Base-by-base conservation (phyloP, 2,888 invertebrate genomes). In the Napeogenes sylphis region DNA sequence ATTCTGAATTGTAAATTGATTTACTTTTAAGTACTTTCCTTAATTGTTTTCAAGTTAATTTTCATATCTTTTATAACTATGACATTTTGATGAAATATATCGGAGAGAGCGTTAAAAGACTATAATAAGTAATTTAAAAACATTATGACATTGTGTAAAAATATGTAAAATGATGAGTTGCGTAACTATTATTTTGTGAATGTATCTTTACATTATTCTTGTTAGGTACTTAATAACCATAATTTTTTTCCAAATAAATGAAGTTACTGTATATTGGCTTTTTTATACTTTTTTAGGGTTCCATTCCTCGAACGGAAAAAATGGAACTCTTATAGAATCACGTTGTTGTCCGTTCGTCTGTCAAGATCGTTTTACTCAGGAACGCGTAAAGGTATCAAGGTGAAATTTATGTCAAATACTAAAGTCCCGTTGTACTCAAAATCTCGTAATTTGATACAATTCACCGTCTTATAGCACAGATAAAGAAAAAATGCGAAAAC, bases 71-170 rank as follows among this genome's bases (percentile, higher is more conserved):
- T 47, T 58, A 33, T 12, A 47, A 35, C 47, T 51, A 10, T 42
- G 53, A n/a, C 56, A 58, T 33, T 10, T 51, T 51, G 51, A 8
- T 30, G 51, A 30, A 12, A 12, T 51, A 51, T 62, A 58, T 75
- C 73, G 81, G 86, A 85, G 85, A 87, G 84, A 85, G 79, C 81
- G 79, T 78, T 70, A 76, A 78, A 84, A 86, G 84, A 84, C 83
- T 86, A 82, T 60, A 33, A 12, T 21, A n/a, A 62, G 57, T 30
- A 30, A 51, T 30, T 51, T 10, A 14, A 14, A 13, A 46, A 8
- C 2, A 21, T 21, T 51, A 51, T 51, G 51, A 51, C 51, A n/a
- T 51, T 30, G 30, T 30, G 30, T 51, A 51, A 51, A 51, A 51
- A 12, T 30, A 10, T 51, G 3, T 30, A 30, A 51, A 51, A 51